Evolutionary conservation across 2,113 vertebrate species (phyloP), one percentile per base, ranked within the genome.

Genomic region (Carassius carassius): DNA sequence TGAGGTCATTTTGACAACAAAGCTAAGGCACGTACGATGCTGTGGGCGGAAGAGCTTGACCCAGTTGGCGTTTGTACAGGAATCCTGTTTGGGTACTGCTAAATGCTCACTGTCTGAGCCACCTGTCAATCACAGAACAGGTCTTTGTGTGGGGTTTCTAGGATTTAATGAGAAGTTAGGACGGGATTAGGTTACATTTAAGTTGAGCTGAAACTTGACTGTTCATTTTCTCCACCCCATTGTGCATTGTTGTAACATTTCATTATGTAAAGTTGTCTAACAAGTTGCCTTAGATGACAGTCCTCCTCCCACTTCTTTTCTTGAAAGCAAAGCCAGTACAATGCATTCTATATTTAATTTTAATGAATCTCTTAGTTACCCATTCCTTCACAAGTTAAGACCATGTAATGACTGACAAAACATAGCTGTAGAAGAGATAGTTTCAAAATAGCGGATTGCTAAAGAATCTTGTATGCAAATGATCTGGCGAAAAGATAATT

Each of bases 241-340:
- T 82, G 80, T 85, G 84, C 51, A 79, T 72, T 85, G 60, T 85
- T 81, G 80, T 70, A 70, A 82, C 80, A 72, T 82, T 82, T 82
- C 11, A 21, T 58, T 82, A 72, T 9, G 12, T 72, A 69, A 82
- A 82, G 80, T 58, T 70, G 80, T 82, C 49, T 41, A 72, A 82
- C 80, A 72, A 82, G 80, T 82, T 72, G 49, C 67, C 29, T 72
- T 82, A 72, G 80, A 72, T 72, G 63, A 72, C 44, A 58, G 65
- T 49, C 62, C 17, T 81, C 62, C 78, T 56, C 80, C 80, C 63
- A 82, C 67, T 5, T 58, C 47, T 58, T 56, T 79, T 58, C n/a
- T 41, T 62, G 14, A 70, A 70, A 84, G 47, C 41, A 16, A 78
- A 78, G 32, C 41, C 16, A 17, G 21, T 35, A 56, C 29, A 84